These are phyloP conservation scores for Lepidurus apus DNA, from an alignment of 1,140 invertebrate genomes.

Conservation along the genomic window DNA sequence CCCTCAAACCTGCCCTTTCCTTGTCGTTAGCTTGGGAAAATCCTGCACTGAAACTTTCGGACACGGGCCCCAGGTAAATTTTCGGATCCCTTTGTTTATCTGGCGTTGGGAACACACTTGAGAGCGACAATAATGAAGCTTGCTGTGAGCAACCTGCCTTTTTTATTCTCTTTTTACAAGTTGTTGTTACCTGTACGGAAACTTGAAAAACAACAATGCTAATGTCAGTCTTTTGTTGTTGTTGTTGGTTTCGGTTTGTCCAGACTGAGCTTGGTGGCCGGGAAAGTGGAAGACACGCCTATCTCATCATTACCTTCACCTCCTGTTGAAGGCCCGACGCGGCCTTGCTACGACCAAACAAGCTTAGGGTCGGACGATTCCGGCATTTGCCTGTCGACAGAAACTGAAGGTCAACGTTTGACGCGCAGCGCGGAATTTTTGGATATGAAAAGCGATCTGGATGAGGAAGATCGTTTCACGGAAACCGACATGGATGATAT, in stretches of 20 bases:
- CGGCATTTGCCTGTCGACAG: conserved; percentile 66
- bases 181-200: not conserved
- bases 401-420: conserved; percentile 51
- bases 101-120: not conserved
- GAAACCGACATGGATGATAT: not conserved
- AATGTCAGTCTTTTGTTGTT: not conserved
- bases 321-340: conserved; percentile 30
- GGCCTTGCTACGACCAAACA: conserved; percentile 52
- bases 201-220: not conserved
- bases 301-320: conserved; percentile 22
- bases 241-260: not conserved
- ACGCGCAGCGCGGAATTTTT: conserved; percentile 37
- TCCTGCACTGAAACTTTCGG: not conserved
- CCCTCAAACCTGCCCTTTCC: conserved; percentile 32
- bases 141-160: not conserved
- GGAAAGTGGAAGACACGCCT: conserved; percentile 5
- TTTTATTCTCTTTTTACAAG: not conserved
- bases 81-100: not conserved
- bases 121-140: not conserved
- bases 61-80: not conserved
- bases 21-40: conserved; percentile 28
- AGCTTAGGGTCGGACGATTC: conserved; percentile 80
- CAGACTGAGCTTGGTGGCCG: not conserved
- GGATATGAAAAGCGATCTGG: conserved; percentile 41
- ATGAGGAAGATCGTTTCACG: conserved; percentile 23